Percentiles rank a stretch among this genome's conserved stretches.
phyloP scores from a whole-genome alignment of 2,888 invertebrate species.

The Ornithoptera priamus region DNA sequence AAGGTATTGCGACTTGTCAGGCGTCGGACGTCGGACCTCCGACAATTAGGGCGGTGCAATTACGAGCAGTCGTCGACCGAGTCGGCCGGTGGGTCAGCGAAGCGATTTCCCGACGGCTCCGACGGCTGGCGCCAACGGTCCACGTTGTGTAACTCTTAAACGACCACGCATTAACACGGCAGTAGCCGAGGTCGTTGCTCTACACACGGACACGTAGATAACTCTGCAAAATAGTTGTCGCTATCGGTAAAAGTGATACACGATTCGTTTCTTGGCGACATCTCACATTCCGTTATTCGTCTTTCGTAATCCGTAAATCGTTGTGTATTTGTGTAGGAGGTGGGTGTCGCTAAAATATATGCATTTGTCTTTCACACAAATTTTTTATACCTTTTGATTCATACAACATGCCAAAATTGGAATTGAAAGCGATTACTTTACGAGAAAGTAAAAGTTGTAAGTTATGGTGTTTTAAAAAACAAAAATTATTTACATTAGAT shows the following conservation, averaged over 20 bases:
- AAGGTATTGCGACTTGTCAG: slow-evolving; percentile 52
- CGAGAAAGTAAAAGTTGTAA: background rate
- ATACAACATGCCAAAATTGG: slow-evolving; percentile 1
- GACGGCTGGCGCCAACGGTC: slow-evolving; percentile 63
- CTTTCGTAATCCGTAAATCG: slow-evolving; percentile 26
- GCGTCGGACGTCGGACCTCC: slow-evolving; percentile 55
- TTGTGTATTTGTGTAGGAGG: slow-evolving; percentile 2
- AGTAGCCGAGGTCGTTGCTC: slow-evolving; percentile 70
- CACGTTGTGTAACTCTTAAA: slow-evolving; percentile 70
- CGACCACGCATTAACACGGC: slow-evolving; percentile 55
- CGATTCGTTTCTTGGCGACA: slow-evolving; percentile 13
- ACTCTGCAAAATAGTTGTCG: slow-evolving; percentile 30
- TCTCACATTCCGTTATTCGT: slow-evolving; percentile 19
- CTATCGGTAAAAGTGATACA: slow-evolving; percentile 25
- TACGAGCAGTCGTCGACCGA: slow-evolving; percentile 62
- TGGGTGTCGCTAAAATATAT: slow-evolving; percentile 18
- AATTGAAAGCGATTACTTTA: slow-evolving; percentile 3
- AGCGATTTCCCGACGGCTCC: slow-evolving; percentile 70
- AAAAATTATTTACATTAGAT: background rate
- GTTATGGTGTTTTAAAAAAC: background rate
- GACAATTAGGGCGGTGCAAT: slow-evolving; percentile 76
- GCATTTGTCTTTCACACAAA: slow-evolving; percentile 20
- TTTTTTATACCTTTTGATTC: slow-evolving; percentile 9
- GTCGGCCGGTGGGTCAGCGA: slow-evolving; percentile 74
- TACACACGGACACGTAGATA: slow-evolving; percentile 53